phyloP scores from a whole-genome alignment of 2,888 invertebrate species.

The Xiphydria camelus region DNA sequence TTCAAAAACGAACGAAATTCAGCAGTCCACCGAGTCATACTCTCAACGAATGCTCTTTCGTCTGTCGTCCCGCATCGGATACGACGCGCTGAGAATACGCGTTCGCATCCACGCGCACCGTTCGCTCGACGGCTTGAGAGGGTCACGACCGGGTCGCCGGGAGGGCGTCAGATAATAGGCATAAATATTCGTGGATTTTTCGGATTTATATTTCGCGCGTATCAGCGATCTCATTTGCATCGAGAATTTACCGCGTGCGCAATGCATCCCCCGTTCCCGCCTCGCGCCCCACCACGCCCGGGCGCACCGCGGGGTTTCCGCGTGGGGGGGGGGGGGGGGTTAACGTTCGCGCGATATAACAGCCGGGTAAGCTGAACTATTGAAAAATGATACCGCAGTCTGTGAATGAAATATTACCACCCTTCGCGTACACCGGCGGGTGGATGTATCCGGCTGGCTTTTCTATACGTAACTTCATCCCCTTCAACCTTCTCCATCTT shows the following conservation, averaged over 20 bases:
- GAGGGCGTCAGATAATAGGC: slow-evolving; percentile 47
- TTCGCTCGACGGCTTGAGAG: no score
- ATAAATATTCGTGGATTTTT: slow-evolving; percentile 52
- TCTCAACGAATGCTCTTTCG: no score
- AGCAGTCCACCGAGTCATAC: no score
- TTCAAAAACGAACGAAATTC: no score
- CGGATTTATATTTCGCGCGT: slow-evolving; percentile 53
- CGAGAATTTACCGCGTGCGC: slow-evolving; percentile 45
- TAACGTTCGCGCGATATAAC: slow-evolving; percentile 30
- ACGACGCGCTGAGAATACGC: no score
- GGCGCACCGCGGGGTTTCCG: slow-evolving; percentile 4
- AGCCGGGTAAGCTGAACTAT: slow-evolving; percentile 37
- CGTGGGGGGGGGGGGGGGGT: background rate
- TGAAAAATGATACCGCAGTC: slow-evolving; percentile 50
- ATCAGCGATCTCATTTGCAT: slow-evolving; percentile 55
- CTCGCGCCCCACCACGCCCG: slow-evolving; percentile 12
- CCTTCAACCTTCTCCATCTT: no score
- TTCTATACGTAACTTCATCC: no score
- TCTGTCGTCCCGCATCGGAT: no score
- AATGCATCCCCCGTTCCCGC: slow-evolving; percentile 13
- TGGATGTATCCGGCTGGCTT: no score
- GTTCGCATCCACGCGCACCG: no score
- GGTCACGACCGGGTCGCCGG: no score
- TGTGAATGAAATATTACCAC: slow-evolving; percentile 51
- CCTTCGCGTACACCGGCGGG: no score